phyloP scores from a whole-genome alignment of 2,113 vertebrate species.

The Archocentrus centrarchus region DNA sequence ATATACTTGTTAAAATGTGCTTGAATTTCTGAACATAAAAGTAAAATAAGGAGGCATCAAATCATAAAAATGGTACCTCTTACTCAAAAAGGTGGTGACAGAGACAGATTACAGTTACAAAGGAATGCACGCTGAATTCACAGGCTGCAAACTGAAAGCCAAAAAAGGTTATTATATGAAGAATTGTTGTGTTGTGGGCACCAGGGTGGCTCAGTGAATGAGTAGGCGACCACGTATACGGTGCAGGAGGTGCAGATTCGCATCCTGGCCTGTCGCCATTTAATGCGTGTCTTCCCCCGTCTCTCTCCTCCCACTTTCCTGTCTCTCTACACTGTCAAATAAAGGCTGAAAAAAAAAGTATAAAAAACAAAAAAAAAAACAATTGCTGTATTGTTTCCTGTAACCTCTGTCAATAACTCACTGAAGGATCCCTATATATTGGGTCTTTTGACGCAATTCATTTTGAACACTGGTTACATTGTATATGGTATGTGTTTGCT shows the following conservation, averaged over 20 bases:
- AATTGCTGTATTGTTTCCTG: no score
- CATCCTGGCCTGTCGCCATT: no score
- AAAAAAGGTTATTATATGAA: background rate
- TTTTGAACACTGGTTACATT: background rate
- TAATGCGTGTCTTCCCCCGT: no score
- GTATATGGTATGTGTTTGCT: background rate
- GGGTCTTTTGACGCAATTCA: background rate
- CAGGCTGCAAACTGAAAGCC: background rate
- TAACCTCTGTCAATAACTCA: background rate
- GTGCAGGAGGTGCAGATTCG: no score
- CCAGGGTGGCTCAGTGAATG: no score
- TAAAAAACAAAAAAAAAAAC: background rate
- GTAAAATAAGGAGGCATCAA: background rate
- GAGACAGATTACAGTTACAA: background rate
- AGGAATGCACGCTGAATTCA: background rate
- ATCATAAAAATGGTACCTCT: background rate
- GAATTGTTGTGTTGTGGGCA: background rate
- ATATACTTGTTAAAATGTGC: background rate
- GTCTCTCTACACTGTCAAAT: no score
- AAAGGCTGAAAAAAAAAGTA: no score
- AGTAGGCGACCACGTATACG: no score
- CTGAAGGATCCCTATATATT: background rate
- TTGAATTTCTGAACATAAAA: background rate
- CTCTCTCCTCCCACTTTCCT: no score
- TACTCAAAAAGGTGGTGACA: background rate